Base-by-base conservation (phyloP, 2,113 vertebrate genomes). In the Pogona vitticeps region DNA sequence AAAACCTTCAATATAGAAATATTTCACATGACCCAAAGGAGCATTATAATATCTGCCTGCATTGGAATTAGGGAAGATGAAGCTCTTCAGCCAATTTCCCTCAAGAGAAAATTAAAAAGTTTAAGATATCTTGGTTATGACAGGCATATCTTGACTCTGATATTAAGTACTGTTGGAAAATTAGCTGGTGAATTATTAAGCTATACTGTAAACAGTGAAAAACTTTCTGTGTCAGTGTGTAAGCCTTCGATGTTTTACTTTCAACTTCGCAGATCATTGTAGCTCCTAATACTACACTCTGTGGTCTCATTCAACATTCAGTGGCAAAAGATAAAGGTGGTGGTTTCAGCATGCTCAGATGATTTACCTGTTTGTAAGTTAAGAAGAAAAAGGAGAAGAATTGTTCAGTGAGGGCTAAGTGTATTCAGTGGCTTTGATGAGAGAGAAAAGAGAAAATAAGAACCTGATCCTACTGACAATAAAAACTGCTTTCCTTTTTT, bases 1-100 rank as follows among this genome's bases (percentile, higher is more conserved):
- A 91, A 90, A 93, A 88, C 6, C 84, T 90, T 90, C 86, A 88
- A 92, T 92, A 88, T 63, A 83, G 90, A 73, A 83, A 84, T 88
- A 88, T 88, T 80, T 89, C 58, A 88, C 28, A 26, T 52, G 77
- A 90, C 87, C 85, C 86, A 94, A 86, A 92, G 71, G 59, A 76
- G 58, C 0, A 73, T 4, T 26, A 81, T 26, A 86, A 89, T 82
- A 90, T 61, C 83, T 82, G 88, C 88, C 86, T 94, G 90, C 67
- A 89, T 82, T 87, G 84, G 72, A 94, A 94, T 90, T 0, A 92
- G n/a, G 89, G 70, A 81, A 91, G 5, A 63, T 36, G 42, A 21
- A 78, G 56, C 63, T 88, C 59, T 90, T 89, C 63, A 71, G 12
- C 3, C 46, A 86, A 72, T 65, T 61, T 92, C 73, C 72, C 85